Conservation (phyloP, 92 coral and sea anemone species). For the Chrysogorgia sp. region DNA sequence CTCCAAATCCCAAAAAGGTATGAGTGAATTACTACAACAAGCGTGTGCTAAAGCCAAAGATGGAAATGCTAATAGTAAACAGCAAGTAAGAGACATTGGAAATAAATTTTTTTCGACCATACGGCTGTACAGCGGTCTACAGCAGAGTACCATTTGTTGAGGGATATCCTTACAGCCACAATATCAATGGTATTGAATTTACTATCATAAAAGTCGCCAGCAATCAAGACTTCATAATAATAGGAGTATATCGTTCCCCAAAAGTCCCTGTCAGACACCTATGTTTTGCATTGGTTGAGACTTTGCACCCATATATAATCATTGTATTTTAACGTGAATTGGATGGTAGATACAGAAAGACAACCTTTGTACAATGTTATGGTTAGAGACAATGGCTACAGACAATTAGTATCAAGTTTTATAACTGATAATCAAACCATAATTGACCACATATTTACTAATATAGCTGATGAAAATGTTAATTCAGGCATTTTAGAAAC, state of each 20-base stretch:
- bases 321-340: slow-evolving; percentile 42
- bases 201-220: too few relatives aligned
- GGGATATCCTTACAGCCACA: too few relatives aligned
- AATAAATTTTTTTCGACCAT: too few relatives aligned
- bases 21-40: too few relatives aligned
- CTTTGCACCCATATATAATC: slow-evolving; percentile 2
- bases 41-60: too few relatives aligned
- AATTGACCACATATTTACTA: slow-evolving; percentile 72
- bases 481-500: slow-evolving; percentile 68
- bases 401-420: slow-evolving; percentile 61
- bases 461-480: slow-evolving; percentile 60
- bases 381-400: slow-evolving; percentile 68
- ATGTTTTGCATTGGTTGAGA: neutral
- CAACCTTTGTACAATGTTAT: slow-evolving; percentile 58
- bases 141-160: too few relatives aligned
- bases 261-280: slow-evolving; percentile 35
- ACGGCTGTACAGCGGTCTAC: too few relatives aligned
- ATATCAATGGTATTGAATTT: too few relatives aligned
- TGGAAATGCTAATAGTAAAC: too few relatives aligned
- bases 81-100: too few relatives aligned
- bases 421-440: slow-evolving; percentile 65
- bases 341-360: slow-evolving; percentile 15
- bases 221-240: too few relatives aligned
- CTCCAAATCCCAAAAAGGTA: too few relatives aligned
- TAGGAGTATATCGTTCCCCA: slow-evolving; percentile 34